Base-by-base conservation (phyloP, 2,888 invertebrate species). In the Thymelicus sylvestris region DNA sequence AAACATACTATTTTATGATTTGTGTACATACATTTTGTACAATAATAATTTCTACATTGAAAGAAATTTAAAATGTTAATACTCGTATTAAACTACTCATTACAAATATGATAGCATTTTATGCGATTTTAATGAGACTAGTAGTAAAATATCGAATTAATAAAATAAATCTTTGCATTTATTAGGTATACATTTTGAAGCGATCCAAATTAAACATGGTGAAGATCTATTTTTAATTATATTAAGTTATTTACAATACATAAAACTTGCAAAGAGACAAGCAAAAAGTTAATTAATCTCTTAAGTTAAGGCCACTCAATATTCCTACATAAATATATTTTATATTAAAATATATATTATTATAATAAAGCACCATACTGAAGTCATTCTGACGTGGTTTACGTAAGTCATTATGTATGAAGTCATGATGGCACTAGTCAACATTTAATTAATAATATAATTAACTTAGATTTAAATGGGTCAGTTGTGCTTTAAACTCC, bases 11-110 rank as follows among this genome's bases (percentile, higher is more conserved):
- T 82, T 85, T 86, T 84, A 82, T 83, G 84, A 79, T 82, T 81
- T 79, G 86, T 85, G 89, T 91, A 91, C 90, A 90, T 92, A 91
- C 86, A 89, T 82, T 91, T 90, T 92, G 91, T 92, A 92, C 92
- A 92, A 85, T 83, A 92, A 85, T 83, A 84, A 80, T 77, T 57
- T 79, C 81, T 82, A 83, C 75, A 80, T 72, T 80, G 81, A 79
- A 79, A 82, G 82, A 85, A 87, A 83, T 84, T 85, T 83, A 66
- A 82, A 80, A 77, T 79, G 80, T 91, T 91, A 92, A 90, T 89
- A 90, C 84, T 88, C 81, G 77, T 79, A 79, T 74, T 82, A 76
- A 61, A 82, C 84, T 84, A 85, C 77, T 79, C 77, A 74, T 74
- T 80, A 81, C 67, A 73, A 59, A 83, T 76, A 75, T 83, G 83